Conservation (phyloP, 2,113 vertebrate species). For the Gavialis gangeticus region DNA sequence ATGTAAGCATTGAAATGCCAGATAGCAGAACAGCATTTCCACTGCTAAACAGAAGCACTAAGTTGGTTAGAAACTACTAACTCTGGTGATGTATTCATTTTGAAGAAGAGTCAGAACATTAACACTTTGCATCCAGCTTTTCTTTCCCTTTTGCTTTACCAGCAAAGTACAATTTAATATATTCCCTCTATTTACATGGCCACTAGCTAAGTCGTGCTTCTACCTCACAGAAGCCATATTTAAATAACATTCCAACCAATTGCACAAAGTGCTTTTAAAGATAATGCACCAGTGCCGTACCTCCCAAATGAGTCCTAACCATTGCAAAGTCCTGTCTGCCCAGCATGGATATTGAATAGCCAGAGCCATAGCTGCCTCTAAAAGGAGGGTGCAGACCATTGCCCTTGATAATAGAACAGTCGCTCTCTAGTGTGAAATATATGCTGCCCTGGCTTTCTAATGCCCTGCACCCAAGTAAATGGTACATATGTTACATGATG, state of each 20-base stretch:
- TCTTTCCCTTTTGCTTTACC: neutral
- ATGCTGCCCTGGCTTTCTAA: neutral
- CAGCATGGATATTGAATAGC: neutral
- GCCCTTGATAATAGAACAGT: neutral
- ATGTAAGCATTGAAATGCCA: constrained; percentile 70
- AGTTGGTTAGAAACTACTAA: constrained; percentile 45
- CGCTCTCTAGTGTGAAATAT: neutral
- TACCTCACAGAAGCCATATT: neutral
- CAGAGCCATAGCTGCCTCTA: neutral
- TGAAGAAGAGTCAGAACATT: neutral
- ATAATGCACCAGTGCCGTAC: neutral
- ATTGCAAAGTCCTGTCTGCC: neutral
- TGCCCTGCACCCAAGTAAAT: neutral
- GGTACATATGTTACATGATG: no score
- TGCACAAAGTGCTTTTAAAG: neutral
- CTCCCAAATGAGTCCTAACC: neutral
- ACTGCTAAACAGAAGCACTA: constrained; percentile 42
- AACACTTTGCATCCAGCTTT: constrained; percentile 26
- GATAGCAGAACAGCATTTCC: constrained; percentile 43
- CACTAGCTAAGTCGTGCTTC: neutral
- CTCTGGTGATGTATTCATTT: neutral
- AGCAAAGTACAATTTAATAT: neutral
- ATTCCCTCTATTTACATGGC: neutral
- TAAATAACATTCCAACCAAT: neutral
- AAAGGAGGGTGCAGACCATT: neutral